phyloP scores from a whole-genome alignment of 2,113 vertebrate genomes.

The Ovis canadensis region DNA sequence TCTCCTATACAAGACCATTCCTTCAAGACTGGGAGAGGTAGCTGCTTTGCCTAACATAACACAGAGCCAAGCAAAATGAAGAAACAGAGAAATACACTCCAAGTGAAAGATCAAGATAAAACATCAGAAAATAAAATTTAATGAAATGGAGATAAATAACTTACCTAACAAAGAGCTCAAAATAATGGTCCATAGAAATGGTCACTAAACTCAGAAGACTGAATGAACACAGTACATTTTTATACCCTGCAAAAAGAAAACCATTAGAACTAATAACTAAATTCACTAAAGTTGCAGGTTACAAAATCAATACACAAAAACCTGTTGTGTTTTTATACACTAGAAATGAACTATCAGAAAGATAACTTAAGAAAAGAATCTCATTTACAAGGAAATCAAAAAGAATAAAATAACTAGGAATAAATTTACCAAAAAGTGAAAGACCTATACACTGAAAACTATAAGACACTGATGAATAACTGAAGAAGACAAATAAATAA shows the following conservation, averaged over 20 bases:
- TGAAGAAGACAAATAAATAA: not conserved
- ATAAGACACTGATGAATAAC: not conserved
- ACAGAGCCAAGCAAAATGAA: not conserved
- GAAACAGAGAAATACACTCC: not conserved
- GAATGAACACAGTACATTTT: not conserved
- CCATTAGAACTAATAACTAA: not conserved
- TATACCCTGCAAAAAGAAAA: not conserved
- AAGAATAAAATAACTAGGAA: not conserved
- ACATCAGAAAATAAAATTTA: not conserved
- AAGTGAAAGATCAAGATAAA: not conserved
- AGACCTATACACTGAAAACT: not conserved
- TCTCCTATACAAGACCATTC: not conserved
- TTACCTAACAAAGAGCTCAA: not conserved
- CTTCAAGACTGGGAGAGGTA: not conserved
- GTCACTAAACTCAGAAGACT: not conserved
- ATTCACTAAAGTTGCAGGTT: not conserved
- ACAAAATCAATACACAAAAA: not conserved
- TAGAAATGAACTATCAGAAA: not conserved
- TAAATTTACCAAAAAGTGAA: not conserved
- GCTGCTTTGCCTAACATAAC: not conserved
- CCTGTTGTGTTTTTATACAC: not conserved
- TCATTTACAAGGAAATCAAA: not conserved
- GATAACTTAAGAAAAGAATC: not conserved
- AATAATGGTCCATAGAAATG: not conserved
- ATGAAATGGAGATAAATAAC: not conserved